Evolutionary conservation across 2,113 vertebrate species (phyloP), one percentile per base, ranked within the genome.

Genomic region (Prinia subflava): DNA sequence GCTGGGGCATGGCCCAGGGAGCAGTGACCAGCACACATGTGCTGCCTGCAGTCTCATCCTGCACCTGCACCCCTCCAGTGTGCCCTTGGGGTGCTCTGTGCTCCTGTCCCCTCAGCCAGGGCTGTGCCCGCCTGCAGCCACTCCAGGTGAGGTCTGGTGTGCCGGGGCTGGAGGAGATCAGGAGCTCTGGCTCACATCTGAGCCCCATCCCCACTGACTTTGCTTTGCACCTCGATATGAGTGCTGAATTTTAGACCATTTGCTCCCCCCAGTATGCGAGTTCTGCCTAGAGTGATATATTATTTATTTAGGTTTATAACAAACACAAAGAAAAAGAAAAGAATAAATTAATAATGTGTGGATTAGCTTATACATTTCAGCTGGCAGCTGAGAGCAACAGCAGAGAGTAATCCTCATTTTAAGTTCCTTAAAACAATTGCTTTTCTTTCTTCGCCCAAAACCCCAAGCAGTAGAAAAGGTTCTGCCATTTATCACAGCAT

Each of bases 121-220:
- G 18, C 56, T 2, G 0, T 21, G 21, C 41, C 33, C 0, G 0
- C 27, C 37, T 41, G 44, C 0, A 0, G 33, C 44, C 1, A 0
- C 25, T 5, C 0, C 0, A 67, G 42, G 21, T n/a, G n/a, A 81
- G 46, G 6, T 27, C 28, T 2, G 1, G 6, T 1, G 0, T 9
- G 24, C 19, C 0, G 0, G 33, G 49, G 28, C 35, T 63, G 74
- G 65, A 33, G 73, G 31, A 53, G 22, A 30, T 12, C 0, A 0
- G 22, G 31, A 57, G 18, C 33, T 88, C 83, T 73, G 33, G 12
- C 28, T 52, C 62, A 12, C 22, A 13, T 33, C 25, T 35, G 17
- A 64, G 65, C 30, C 24, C 25, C 20, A 14, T 21, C 47, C 27
- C 30, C 33, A n/a, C 59, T 13, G 6, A 41, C 33, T 84, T 42